Percentiles rank a stretch among this genome's conserved stretches.
These are phyloP conservation scores for Ochlodes sylvanus DNA, from an alignment of 2,888 invertebrate genomes.

Conservation along the genomic window DNA sequence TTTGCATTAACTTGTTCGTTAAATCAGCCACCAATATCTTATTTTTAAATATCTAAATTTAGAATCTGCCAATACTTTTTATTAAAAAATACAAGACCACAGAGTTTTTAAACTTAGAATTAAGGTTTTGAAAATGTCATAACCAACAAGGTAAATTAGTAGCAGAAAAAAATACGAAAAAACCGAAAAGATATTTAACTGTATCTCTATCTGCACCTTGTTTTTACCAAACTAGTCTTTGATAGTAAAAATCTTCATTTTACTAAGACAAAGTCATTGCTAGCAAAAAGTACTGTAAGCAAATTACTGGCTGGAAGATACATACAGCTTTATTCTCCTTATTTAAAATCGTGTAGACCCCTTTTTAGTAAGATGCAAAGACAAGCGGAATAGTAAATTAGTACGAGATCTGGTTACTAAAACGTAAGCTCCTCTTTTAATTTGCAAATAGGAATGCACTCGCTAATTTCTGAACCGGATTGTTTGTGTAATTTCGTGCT, in stretches of 20 bases:
- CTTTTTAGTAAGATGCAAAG: conserved; percentile 23
- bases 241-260: background rate
- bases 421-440: conserved; percentile 35
- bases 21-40: no score
- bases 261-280: background rate
- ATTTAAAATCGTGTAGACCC: background rate
- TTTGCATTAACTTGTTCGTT: no score
- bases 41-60: no score
- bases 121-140: no score
- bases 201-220: no score
- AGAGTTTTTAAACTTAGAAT: no score
- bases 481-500: conserved; percentile 35
- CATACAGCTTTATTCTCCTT: background rate
- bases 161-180: no score
- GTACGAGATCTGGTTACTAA: conserved; percentile 29
- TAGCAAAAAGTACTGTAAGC: background rate
- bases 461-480: conserved; percentile 34
- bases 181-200: no score
- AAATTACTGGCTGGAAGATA: background rate
- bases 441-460: conserved; percentile 34
- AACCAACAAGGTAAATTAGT: no score
- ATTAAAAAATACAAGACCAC: no score
- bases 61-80: no score
- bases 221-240: no score
- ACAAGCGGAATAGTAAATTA: conserved; percentile 34